Base-by-base conservation (phyloP, 2,888 invertebrate genomes). In the Eretmocerus hayati region DNA sequence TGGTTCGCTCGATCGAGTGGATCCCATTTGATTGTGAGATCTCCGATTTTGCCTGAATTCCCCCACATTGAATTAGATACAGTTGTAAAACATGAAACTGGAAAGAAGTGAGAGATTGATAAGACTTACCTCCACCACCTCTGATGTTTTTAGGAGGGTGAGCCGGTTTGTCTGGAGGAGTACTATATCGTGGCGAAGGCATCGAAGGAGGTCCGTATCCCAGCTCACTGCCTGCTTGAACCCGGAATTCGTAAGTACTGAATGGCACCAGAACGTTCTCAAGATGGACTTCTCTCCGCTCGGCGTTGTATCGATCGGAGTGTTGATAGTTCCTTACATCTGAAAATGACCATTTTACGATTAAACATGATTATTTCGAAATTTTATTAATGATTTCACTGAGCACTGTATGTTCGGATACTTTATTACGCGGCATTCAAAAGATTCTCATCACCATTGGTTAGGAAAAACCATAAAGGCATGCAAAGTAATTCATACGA, bases 11-110 rank as follows among this genome's bases (percentile, higher is more conserved):
- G 72, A 53, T 81, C 77, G 22, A 94, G 67, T 0, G 90, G 85
- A 58, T 81, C 78, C 95, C 95, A 96, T 0, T 83, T 87, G 43
- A 97, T 90, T 1, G 90, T 88, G 4, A 97, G 80, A 65, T 93
- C 93, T 0, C 95, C 94, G 53, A 92, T 90, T 72, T 94, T 95
- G 19, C 51, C 51, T 51, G n/a, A 26, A 39, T 36, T 21, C 5
- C 8, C n/a, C n/a, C n/a, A n/a, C n/a, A n/a, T n/a, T n/a, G n/a
- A n/a, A n/a, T 26, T 26, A 9, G 11, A 26, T 11, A 11, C 11
- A 26, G 26, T 26, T 26, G 8, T 26, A 26, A 26, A 26, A 26
- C 26, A 9, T 26, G 6, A 26, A 26, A 9, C 11, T 26, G 11
- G 8, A 11, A 26, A 1, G 26, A 26, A 26, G 26, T n/a, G n/a